Evolutionary conservation across 2,113 vertebrate species (phyloP).

Genomic region (Emydocephalus ijimae): DNA sequence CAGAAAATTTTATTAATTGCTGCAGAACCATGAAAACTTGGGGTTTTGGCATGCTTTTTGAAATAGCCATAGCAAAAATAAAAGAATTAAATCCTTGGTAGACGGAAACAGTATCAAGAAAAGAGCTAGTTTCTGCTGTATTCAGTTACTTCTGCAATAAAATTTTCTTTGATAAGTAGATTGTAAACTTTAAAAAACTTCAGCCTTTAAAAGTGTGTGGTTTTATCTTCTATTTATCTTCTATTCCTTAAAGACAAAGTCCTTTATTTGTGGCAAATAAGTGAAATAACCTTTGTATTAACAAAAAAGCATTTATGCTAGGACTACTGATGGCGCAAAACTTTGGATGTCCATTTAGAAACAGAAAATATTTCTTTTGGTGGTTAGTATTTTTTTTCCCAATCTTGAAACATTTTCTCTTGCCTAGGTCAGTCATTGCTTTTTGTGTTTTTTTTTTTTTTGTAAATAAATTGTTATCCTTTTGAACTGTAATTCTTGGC

Average conservation of each 20-base stretch:
- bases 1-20: neutral
- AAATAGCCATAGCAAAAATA: neutral
- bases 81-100: neutral
- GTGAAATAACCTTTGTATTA: neutral
- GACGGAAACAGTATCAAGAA: neutral
- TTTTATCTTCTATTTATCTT: neutral
- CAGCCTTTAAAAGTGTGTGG: neutral
- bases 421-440: neutral
- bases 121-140: neutral
- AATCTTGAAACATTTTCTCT: neutral
- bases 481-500: neutral
- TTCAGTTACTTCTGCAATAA: neutral
- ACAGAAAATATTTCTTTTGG: neutral
- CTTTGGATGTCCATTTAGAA: neutral
- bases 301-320: neutral
- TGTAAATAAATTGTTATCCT: neutral
- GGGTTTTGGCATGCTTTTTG: neutral
- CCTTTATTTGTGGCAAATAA: neutral
- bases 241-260: neutral
- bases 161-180: neutral
- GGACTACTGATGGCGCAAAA: neutral
- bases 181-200: neutral
- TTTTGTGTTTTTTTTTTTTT: neutral
- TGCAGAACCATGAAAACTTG: neutral
- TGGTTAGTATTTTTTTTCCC: neutral